Evolutionary conservation across 2,797 vertebrate species (phyloP).

Genomic region (Myotis planiceps): DNA sequence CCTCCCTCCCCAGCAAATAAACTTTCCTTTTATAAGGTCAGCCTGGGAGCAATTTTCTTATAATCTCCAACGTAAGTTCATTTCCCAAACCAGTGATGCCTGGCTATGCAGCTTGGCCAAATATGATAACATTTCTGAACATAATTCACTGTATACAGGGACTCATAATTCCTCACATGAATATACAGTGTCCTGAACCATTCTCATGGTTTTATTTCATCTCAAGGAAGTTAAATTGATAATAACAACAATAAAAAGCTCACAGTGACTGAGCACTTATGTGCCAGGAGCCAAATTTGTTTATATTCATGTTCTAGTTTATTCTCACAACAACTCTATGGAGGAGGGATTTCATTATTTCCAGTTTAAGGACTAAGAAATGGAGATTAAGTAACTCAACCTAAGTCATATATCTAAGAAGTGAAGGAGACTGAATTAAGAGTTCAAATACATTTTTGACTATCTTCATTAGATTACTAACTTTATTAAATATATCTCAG

Average conservation of each 20-base stretch:
- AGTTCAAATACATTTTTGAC: neutral
- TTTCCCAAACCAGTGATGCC: neutral
- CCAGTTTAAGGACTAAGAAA: conserved; percentile 25
- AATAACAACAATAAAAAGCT: conserved; percentile 1
- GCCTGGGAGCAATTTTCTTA: neutral
- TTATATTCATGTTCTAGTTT: neutral
- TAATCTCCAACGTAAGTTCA: neutral
- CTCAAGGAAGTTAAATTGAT: conserved; percentile 3
- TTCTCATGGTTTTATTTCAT: conserved; percentile 15
- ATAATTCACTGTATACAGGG: conserved; percentile 8
- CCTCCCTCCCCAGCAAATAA: neutral
- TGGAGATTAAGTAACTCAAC: conserved; percentile 3
- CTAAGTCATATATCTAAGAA: neutral
- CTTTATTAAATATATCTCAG: neutral
- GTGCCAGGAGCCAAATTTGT: neutral
- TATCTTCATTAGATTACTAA: neutral
- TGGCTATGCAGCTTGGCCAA: neutral
- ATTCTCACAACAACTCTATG: neutral
- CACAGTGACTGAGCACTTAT: neutral
- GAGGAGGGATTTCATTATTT: neutral
- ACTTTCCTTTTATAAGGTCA: neutral
- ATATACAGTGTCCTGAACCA: neutral
- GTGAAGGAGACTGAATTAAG: conserved; percentile 4
- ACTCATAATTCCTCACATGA: neutral
- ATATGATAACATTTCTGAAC: conserved; percentile 4